Evolutionary conservation across 2,888 invertebrate genomes (phyloP), one percentile per base, ranked within the genome.

Genomic region (Calephelis perditalis): DNA sequence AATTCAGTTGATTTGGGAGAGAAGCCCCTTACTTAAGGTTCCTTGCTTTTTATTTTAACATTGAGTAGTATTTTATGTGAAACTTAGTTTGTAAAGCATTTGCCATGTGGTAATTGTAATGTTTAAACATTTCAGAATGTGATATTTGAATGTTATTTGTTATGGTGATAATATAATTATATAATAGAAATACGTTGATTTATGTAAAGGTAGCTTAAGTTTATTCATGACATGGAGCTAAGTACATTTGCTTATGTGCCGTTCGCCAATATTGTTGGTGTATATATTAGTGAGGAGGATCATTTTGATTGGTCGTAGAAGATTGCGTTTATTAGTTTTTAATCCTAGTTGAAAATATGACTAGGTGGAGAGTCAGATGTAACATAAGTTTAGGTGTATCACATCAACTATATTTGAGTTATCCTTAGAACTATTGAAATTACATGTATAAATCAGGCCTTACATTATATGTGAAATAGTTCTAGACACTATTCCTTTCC

Each of bases 111-210:
- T 84, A 83, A 69, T 69, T 71, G 68, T 72, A 76, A 81, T 83
- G 79, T 82, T 84, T 74, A 77, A 81, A 82, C 78, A 81, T 83
- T 84, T 86, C 80, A 80, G 84, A 74, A 86, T 90, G 89, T 90
- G 89, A 90, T 90, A 90, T 89, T 86, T 84, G 74, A 81, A 87
- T 87, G 87, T 89, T 89, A 88, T 89, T 77, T 86, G 87, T 88
- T 89, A 84, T 80, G 77, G 81, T 81, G 82, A 85, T 86, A 80
- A 73, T 80, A 77, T 75, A 76, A 72, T 76, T 71, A 64, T 68
- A 69, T 68, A 79, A 74, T 75, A 74, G 66, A 70, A 70, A 75
- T 78, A 77, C 76, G 80, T 82, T 84, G 77, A 75, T 74, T 79
- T 80, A 75, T 77, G 73, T 77, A 80, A 73, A 75, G 73, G 74